Evolutionary conservation across 2,113 vertebrate species (phyloP).

Genomic region (Clarias gariepinus): DNA sequence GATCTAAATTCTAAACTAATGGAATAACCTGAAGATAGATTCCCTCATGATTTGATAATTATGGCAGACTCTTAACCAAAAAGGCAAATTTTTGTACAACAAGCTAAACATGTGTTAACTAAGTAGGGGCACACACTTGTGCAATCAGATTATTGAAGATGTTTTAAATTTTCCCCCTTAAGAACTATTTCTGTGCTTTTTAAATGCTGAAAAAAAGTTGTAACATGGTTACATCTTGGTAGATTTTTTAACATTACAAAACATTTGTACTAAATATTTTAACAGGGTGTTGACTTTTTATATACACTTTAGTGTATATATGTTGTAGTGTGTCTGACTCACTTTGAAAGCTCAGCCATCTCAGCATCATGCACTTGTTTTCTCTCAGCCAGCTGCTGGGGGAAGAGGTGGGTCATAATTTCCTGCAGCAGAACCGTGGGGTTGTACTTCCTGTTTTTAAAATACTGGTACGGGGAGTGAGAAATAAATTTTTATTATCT

Average conservation of each 20-base stretch:
- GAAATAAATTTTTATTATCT: conserved; percentile 3
- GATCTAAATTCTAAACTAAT: neutral
- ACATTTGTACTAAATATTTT: neutral
- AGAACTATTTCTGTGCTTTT: neutral
- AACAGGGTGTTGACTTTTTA: neutral
- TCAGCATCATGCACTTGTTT: conserved; percentile 78
- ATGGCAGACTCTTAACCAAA: neutral
- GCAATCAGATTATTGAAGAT: neutral
- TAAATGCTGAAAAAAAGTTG: neutral
- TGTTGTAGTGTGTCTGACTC: conserved; percentile 47
- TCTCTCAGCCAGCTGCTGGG: conserved; percentile 78
- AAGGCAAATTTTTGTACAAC: neutral
- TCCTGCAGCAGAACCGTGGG: conserved; percentile 78
- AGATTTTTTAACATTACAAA: neutral
- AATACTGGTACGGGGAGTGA: conserved; percentile 70
- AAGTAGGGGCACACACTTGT: neutral
- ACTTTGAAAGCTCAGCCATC: conserved; percentile 90
- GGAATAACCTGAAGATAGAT: neutral
- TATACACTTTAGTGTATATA: neutral
- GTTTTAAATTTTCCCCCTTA: neutral
- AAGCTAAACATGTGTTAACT: neutral
- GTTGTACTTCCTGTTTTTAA: conserved; percentile 83
- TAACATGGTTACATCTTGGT: neutral
- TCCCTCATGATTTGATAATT: too few relatives aligned
- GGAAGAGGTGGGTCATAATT: conserved; percentile 77